These are phyloP conservation scores for Hypolimnas misippus DNA, from an alignment of 2,888 invertebrate species.

Conservation along the genomic window DNA sequence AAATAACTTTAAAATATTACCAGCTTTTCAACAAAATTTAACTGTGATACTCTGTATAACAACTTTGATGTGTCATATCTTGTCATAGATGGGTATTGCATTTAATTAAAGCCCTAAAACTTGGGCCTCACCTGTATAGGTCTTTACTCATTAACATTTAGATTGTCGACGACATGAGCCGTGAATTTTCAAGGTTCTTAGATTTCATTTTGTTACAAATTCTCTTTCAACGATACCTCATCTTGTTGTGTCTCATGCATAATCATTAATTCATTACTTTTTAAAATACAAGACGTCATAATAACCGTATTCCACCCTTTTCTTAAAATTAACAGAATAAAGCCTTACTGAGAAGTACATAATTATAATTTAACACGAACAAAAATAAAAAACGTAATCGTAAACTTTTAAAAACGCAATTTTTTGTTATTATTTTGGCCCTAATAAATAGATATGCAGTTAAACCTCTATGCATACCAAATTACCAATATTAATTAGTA, in stretches of 20 bases:
- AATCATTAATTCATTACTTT: conserved; percentile 29
- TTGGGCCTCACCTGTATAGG: conserved; percentile 41
- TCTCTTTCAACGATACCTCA: conserved; percentile 29
- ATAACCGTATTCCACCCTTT: neutral
- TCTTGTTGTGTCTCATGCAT: conserved; percentile 28
- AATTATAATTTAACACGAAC: no score
- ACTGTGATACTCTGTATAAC: neutral
- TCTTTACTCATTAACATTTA: conserved; percentile 46
- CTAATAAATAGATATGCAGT: neutral
- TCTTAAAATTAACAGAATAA: conserved; percentile 2
- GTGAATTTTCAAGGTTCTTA: conserved; percentile 38
- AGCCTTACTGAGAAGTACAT: no score
- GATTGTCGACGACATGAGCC: conserved; percentile 44
- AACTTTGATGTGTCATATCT: neutral
- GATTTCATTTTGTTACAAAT: conserved; percentile 31
- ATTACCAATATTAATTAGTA: conserved; percentile 9
- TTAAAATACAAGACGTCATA: conserved; percentile 23
- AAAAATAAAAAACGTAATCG: no score
- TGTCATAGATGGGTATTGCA: conserved; percentile 21
- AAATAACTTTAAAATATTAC: no score
- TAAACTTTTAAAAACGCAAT: no score
- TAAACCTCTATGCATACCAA: conserved; percentile 16
- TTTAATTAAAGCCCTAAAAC: conserved; percentile 50
- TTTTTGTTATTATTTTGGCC: no score
- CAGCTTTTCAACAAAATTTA: no score